A percentile compares a stretch with the other conserved stretches of the same genome.
Evolutionary conservation across 2,113 vertebrate genomes (phyloP).

Genomic region (Vulpes lagopus): DNA sequence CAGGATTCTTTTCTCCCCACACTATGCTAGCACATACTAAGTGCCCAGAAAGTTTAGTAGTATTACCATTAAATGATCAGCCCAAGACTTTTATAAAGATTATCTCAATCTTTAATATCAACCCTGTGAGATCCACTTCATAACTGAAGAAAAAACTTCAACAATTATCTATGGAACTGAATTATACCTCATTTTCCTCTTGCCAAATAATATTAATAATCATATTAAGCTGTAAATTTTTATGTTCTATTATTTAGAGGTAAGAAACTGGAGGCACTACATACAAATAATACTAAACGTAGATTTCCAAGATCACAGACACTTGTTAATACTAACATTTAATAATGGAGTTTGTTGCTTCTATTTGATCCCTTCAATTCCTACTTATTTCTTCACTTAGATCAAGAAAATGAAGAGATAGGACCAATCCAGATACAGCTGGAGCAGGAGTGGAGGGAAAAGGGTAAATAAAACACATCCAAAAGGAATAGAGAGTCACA

Average conservation of each 20-base stretch:
- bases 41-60: neutral
- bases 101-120: neutral
- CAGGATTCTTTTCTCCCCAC: neutral
- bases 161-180: neutral
- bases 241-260: conserved; percentile 52
- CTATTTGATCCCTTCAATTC: neutral
- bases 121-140: neutral
- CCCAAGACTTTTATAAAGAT: neutral
- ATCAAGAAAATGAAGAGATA: neutral
- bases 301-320: conserved; percentile 22
- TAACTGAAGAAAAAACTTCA: neutral
- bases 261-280: neutral
- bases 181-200: neutral
- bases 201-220: conserved; percentile 6
- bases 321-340: neutral
- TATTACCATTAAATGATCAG: neutral
- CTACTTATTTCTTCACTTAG: neutral
- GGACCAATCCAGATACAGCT: neutral
- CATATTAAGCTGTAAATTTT: neutral
- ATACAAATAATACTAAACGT: neutral
- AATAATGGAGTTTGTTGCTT: neutral
- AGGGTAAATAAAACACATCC: neutral
- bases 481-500: neutral
- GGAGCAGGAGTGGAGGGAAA: neutral
- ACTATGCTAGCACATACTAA: neutral